phyloP scores from a whole-genome alignment of 2,888 invertebrate genomes.

The Clusia tigrina region DNA sequence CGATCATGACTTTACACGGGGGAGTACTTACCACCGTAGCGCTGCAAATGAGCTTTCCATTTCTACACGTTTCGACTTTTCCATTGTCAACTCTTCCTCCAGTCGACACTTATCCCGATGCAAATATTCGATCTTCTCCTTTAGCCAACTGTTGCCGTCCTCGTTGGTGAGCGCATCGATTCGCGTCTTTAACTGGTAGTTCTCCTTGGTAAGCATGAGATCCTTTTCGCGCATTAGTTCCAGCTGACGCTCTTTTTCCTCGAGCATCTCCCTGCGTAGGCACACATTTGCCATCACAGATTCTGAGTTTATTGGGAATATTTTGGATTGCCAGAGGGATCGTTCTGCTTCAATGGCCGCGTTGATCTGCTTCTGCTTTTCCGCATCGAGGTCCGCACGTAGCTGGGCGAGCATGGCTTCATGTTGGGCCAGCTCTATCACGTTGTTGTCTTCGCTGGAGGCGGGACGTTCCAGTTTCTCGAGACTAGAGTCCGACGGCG shows the following conservation, averaged over 20 bases:
- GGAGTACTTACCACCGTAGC: constrained; percentile 64
- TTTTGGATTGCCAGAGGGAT: constrained; percentile 59
- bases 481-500: constrained; percentile 79
- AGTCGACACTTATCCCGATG: constrained; percentile 66
- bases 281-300: constrained; percentile 69
- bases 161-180: constrained; percentile 75
- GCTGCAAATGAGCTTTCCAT: constrained; percentile 68
- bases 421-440: constrained; percentile 59
- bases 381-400: constrained; percentile 69
- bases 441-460: constrained; percentile 22
- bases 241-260: constrained; percentile 77
- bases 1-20: not conserved
- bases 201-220: constrained; percentile 70
- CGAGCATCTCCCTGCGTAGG: constrained; percentile 71
- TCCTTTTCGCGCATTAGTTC: constrained; percentile 73
- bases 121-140: constrained; percentile 66
- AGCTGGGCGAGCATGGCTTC: constrained; percentile 74
- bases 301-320: constrained; percentile 52
- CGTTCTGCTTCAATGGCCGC: constrained; percentile 67
- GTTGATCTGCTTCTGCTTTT: constrained; percentile 68
- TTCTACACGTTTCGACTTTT: constrained; percentile 60
- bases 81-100: constrained; percentile 63
- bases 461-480: constrained; percentile 75
- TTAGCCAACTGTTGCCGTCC: constrained; percentile 67
- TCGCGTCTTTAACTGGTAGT: constrained; percentile 72